Percentiles rank a stretch among this genome's conserved stretches.
These are phyloP conservation scores for Aldabrachelys gigantea DNA, from an alignment of 2,113 vertebrate genomes.

Conservation along the genomic window DNA sequence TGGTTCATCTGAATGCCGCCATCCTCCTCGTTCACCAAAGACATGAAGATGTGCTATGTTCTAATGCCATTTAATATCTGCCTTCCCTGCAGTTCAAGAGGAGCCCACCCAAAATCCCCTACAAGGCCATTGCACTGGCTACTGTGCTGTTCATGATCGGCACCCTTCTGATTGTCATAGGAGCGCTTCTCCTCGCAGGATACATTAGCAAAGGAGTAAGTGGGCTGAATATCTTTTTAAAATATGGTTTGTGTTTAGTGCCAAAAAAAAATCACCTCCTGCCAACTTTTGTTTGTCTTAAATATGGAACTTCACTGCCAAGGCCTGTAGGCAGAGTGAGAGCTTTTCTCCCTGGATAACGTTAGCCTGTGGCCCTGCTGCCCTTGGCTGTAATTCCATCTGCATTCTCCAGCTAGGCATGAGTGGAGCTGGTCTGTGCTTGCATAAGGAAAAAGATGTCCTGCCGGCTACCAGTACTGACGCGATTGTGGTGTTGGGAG, in stretches of 20 bases:
- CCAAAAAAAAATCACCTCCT: not conserved
- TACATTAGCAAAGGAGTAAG: constrained; percentile 94
- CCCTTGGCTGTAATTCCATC: not conserved
- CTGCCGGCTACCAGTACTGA: not conserved
- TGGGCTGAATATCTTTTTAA: not conserved
- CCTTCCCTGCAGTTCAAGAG: constrained; percentile 89
- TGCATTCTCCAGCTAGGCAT: accelerated
- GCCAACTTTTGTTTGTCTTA: accelerated
- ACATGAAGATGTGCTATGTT: not conserved
- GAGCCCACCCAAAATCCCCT: constrained; percentile 96
- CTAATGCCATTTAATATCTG: not conserved
- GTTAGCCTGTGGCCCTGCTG: not conserved
- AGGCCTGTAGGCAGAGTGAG: not conserved
- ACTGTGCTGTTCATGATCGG: constrained; percentile 93
- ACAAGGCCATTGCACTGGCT: constrained; percentile 95
- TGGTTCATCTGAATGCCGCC: not conserved
- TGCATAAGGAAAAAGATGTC: not conserved
- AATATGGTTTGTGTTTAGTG: accelerated
- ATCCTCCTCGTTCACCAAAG: accelerated
- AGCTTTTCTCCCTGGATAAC: not conserved
- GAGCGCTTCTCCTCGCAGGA: constrained; percentile 90
- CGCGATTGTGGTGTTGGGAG: not conserved
- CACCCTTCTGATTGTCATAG: constrained; percentile 92
- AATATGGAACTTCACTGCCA: not conserved
- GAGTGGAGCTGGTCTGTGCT: not conserved